A percentile compares a stretch with the other conserved stretches of the same genome.
These are phyloP conservation scores for Microplitis deprimator DNA, from an alignment of 2,888 invertebrate genomes.

Conservation along the genomic window DNA sequence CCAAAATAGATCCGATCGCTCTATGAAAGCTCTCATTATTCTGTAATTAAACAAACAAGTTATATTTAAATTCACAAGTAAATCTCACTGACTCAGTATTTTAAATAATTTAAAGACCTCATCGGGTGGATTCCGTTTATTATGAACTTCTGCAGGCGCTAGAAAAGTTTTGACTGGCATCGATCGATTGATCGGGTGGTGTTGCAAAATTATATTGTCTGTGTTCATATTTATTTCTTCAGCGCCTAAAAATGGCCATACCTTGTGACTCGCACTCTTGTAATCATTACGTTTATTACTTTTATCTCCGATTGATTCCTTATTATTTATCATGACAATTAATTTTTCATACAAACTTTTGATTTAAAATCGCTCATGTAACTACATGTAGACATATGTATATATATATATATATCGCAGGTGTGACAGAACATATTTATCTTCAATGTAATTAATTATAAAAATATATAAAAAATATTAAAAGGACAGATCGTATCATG, in stretches of 20 bases:
- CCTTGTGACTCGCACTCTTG: constrained; percentile 38
- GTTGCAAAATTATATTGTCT: background rate
- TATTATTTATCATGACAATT: constrained; percentile 37
- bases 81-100: background rate
- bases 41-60: constrained; percentile 44
- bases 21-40: constrained; percentile 64
- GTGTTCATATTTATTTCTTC: constrained; percentile 35
- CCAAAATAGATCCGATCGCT: constrained; percentile 60
- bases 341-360: background rate
- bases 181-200: constrained; percentile 29
- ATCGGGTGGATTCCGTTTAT: constrained; percentile 28
- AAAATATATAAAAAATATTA: background rate
- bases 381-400: background rate
- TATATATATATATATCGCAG: background rate
- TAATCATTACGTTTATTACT: constrained; percentile 16
- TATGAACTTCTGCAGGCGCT: constrained; percentile 18
- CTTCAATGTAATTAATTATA: constrained; percentile 2
- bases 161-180: constrained; percentile 39
- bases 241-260: constrained; percentile 46
- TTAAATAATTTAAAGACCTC: constrained; percentile 36
- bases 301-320: constrained; percentile 9
- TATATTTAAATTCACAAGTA: background rate
- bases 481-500: background rate
- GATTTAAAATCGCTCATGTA: background rate
- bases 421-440: background rate